Percentiles rank a stretch among this genome's conserved stretches.
These are phyloP conservation scores for Sarcophaga caerulescens DNA, from an alignment of 2,888 invertebrate genomes.

Conservation along the genomic window DNA sequence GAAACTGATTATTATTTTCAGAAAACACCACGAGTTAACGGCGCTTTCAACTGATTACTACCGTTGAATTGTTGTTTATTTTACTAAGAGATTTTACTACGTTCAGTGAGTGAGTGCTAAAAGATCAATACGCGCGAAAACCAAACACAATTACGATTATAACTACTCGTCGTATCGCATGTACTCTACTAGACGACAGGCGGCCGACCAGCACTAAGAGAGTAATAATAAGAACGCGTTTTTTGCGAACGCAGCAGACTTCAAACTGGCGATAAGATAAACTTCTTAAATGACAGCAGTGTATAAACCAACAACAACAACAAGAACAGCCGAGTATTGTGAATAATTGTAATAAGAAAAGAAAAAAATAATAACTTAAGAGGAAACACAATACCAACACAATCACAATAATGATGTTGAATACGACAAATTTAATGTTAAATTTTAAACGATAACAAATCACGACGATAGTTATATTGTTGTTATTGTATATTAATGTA, in stretches of 20 bases:
- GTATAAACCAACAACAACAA: conserved; percentile 33
- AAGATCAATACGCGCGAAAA: neutral
- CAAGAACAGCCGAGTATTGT: conserved; percentile 1
- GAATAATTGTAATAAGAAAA: conserved; percentile 36
- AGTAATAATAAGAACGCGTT: conserved; percentile 41
- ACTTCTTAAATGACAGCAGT: conserved; percentile 63
- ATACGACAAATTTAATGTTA: neutral
- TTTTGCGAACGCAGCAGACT: conserved; percentile 65
- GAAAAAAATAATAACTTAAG: neutral
- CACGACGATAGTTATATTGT: conserved; percentile 13
- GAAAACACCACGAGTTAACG: neutral
- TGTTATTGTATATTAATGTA: conserved; percentile 9
- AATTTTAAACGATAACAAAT: too few species aligned
- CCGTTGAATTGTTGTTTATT: neutral
- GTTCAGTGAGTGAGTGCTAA: neutral
- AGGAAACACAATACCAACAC: neutral
- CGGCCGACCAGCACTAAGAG: neutral
- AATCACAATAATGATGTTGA: neutral
- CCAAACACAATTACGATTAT: conserved; percentile 18
- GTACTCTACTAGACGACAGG: conserved; percentile 14
- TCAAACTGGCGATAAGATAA: conserved; percentile 68
- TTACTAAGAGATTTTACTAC: conserved; percentile 21
- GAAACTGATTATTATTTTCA: neutral
- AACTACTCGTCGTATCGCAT: neutral
- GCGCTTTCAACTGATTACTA: conserved; percentile 46